phyloP scores from a whole-genome alignment of 53 echinoderm and acorn worm species.

The Zoroaster sp. region DNA sequence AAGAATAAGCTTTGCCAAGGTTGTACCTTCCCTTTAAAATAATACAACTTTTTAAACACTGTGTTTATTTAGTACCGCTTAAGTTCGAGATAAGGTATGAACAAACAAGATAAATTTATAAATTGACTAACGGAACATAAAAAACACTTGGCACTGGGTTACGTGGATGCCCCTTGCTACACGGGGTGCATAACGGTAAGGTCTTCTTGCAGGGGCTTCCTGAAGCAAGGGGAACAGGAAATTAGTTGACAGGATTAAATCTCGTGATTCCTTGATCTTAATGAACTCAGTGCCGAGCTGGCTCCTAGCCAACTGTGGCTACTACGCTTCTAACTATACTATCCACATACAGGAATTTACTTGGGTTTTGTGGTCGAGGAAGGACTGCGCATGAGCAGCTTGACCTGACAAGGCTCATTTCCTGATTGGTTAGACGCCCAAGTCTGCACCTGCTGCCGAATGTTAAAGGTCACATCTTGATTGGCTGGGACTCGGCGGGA shows the following conservation, averaged over 20 bases:
- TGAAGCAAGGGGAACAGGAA: slow-evolving; percentile 42
- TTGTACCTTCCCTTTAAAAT: too few species aligned
- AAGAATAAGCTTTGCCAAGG: too few species aligned
- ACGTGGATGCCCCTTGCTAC: neutral
- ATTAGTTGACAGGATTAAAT: slow-evolving; percentile 46
- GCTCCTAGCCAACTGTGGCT: slow-evolving; percentile 14
- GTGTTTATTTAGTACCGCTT: too few species aligned
- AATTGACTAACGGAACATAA: neutral
- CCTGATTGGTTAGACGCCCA: slow-evolving; percentile 28
- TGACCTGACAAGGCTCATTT: slow-evolving; percentile 10
- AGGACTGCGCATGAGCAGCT: neutral
- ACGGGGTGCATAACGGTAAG: neutral
- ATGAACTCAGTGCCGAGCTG: slow-evolving; percentile 44
- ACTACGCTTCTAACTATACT: neutral
- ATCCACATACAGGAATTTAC: too few species aligned
- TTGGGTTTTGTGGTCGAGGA: neutral
- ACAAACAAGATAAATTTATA: neutral
- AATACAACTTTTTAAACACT: too few species aligned
- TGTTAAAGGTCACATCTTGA: slow-evolving; percentile 14
- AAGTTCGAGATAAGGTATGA: neutral
- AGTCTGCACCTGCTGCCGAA: slow-evolving; percentile 8
- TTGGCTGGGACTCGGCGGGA: neutral
- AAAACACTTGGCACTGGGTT: neutral
- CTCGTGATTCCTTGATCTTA: slow-evolving; percentile 30
- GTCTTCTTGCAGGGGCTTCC: slow-evolving; percentile 1